These are phyloP conservation scores for Formica aserva DNA, from an alignment of 2,888 invertebrate genomes.

Conservation along the genomic window DNA sequence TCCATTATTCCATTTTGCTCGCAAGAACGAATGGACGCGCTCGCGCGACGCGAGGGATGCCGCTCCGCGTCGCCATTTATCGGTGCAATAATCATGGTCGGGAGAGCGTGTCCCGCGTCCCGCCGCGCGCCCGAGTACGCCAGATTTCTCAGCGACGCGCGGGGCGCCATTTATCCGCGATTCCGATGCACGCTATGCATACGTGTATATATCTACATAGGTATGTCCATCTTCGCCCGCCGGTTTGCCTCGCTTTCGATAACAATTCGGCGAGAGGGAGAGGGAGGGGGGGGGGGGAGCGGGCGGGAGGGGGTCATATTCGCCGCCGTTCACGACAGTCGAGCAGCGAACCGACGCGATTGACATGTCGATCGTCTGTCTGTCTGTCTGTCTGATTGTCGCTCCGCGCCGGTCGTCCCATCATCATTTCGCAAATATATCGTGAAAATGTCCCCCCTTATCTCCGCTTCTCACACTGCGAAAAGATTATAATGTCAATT, in stretches of 20 bases:
- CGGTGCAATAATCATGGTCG: slow-evolving; percentile 69
- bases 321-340: not conserved
- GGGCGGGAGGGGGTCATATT: not conserved
- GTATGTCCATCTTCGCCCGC: not conserved
- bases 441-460: not conserved
- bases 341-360: not conserved
- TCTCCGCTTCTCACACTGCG: not conserved
- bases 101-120: slow-evolving; percentile 67
- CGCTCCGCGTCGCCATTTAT: slow-evolving; percentile 78
- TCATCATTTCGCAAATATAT: not conserved
- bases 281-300: no score
- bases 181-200: slow-evolving; percentile 27
- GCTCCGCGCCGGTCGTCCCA: not conserved
- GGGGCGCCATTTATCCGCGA: slow-evolving; percentile 44
- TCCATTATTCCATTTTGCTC: not conserved
- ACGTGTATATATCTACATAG: not conserved
- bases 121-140: slow-evolving; percentile 45
- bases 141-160: slow-evolving; percentile 53
- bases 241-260: not conserved
- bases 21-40: not conserved
- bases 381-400: not conserved
- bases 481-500: not conserved
- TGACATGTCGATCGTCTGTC: not conserved
- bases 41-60: slow-evolving; percentile 52
- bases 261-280: not conserved